Percentiles rank a stretch among this genome's conserved stretches.
Evolutionary conservation across 2,888 invertebrate species (phyloP).

Genomic region (Lampropteryx suffumata): DNA sequence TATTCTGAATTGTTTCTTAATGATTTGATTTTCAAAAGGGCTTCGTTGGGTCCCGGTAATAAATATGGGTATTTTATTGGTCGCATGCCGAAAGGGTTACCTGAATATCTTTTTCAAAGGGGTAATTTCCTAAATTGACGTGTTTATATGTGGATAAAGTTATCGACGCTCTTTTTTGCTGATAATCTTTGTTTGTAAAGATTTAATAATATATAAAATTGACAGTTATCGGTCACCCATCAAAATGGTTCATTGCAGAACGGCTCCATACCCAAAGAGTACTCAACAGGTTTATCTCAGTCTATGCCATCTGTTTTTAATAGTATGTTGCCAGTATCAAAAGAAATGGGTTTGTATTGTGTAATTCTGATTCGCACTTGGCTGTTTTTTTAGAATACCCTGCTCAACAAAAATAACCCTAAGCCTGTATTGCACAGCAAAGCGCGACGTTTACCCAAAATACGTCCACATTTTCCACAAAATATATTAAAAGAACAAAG

Average conservation of each 20-base stretch:
- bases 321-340: too few relatives aligned
- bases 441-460: constrained; percentile 13
- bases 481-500: constrained; percentile 36
- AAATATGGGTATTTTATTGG: constrained; percentile 17
- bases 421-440: neutral
- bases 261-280: too few relatives aligned
- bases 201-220: too few relatives aligned
- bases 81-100: constrained; percentile 5
- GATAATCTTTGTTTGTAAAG: neutral
- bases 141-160: neutral
- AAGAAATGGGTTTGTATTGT: too few relatives aligned
- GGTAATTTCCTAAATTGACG: neutral
- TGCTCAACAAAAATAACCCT: too few relatives aligned
- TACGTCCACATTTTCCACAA: constrained; percentile 18
- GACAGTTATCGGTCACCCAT: too few relatives aligned
- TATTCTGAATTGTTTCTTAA: constrained; percentile 16
- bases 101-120: neutral
- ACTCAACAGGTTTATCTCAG: too few relatives aligned
- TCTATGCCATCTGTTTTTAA: too few relatives aligned
- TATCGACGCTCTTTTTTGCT: neutral
- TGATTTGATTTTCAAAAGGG: constrained; percentile 19
- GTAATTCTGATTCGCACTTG: too few relatives aligned
- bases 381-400: neutral
- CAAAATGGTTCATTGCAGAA: too few relatives aligned
- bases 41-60: neutral